Percentiles rank a stretch among this genome's conserved stretches.
These are phyloP conservation scores for Diorhabda sublineata DNA, from an alignment of 1,140 invertebrate species.

Conservation along the genomic window DNA sequence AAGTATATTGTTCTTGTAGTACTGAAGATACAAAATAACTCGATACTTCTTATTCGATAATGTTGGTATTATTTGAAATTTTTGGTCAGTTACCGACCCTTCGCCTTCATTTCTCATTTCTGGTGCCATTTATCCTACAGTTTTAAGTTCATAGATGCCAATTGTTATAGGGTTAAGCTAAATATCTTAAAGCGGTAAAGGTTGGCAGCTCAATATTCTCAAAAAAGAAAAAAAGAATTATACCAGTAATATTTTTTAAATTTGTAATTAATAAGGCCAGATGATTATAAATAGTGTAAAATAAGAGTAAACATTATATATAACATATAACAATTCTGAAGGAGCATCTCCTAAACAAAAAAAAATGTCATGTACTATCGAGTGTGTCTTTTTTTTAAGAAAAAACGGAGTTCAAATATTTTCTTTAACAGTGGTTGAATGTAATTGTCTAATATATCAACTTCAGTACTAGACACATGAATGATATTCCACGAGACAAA, in stretches of 20 bases:
- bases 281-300: constrained; percentile 42
- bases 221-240: constrained; percentile 9
- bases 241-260: constrained; percentile 31
- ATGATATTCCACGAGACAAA: no score
- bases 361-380: constrained; percentile 24
- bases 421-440: not conserved
- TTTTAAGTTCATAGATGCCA: constrained; percentile 24
- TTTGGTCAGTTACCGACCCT: not conserved
- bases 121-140: constrained; percentile 29
- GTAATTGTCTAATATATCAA: no score
- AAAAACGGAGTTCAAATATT: not conserved
- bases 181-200: constrained; percentile 14
- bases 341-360: constrained; percentile 31
- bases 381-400: not conserved
- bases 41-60: no score
- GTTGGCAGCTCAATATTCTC: constrained; percentile 31
- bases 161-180: constrained; percentile 13
- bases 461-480: no score
- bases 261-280: constrained; percentile 32
- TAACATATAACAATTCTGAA: constrained; percentile 28
- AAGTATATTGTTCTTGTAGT: no score
- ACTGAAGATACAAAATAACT: no score
- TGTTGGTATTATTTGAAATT: not conserved
- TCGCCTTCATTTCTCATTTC: constrained; percentile 25
- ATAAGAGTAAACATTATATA: constrained; percentile 31